Percentiles rank a stretch among this genome's conserved stretches.
phyloP scores from a whole-genome alignment of 2,888 invertebrate species.

The Lymantria dispar region DNA sequence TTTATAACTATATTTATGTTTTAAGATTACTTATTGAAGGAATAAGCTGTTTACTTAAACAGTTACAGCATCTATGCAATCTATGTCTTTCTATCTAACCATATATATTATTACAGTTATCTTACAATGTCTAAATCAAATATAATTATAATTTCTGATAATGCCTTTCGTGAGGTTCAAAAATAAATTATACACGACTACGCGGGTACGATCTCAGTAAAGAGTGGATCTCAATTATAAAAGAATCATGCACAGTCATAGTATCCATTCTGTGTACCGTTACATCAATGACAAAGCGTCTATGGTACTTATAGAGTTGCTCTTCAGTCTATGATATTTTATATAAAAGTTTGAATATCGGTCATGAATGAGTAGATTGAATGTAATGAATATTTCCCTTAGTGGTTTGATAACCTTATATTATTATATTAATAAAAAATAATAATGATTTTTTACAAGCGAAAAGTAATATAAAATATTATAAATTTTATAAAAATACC shows the following conservation, averaged over 20 bases:
- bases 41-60: not conserved
- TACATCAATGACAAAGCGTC: constrained; percentile 61
- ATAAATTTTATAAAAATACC: no score
- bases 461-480: no score
- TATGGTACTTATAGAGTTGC: constrained; percentile 3
- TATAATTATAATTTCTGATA: constrained; percentile 10
- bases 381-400: no score
- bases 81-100: constrained; percentile 2
- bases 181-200: constrained; percentile 28
- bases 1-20: no score
- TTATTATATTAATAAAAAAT: no score
- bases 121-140: constrained; percentile 2
- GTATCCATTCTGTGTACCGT: constrained; percentile 65
- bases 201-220: constrained; percentile 1
- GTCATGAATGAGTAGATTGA: no score
- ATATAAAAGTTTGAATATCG: not conserved
- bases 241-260: constrained; percentile 73
- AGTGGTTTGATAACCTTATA: no score
- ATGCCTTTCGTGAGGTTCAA: constrained; percentile 23
- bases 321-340: constrained; percentile 7
- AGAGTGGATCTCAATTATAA: constrained; percentile 63
- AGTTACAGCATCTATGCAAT: not conserved
- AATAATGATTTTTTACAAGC: no score
- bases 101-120: constrained; percentile 6
- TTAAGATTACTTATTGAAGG: no score